phyloP scores from a whole-genome alignment of 2,113 vertebrate species.

The Melanocharis versteri region DNA sequence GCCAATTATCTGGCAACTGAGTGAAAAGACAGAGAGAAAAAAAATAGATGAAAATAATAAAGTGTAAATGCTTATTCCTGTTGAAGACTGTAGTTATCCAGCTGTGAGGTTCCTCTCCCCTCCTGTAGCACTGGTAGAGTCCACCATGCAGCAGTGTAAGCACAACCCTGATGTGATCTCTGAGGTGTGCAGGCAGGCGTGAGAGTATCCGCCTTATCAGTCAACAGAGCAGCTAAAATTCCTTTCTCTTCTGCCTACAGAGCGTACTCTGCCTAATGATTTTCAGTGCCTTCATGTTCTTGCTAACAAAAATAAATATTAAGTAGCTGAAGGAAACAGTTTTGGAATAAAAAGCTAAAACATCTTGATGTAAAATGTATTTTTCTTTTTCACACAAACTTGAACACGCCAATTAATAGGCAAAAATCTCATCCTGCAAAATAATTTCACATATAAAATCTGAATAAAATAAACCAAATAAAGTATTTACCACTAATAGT shows the following conservation, averaged over 20 bases:
- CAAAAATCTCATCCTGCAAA: not conserved
- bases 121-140: not conserved
- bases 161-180: not conserved
- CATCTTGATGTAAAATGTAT: not conserved
- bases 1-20: not conserved
- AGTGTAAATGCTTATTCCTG: not conserved
- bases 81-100: not conserved
- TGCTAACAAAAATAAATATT: not conserved
- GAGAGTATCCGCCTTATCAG: not conserved
- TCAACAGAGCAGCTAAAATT: not conserved
- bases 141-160: rapidly evolving
- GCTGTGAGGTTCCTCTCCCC: not conserved
- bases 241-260: not conserved
- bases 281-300: not conserved
- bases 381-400: not conserved
- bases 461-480: not conserved
- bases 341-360: not conserved
- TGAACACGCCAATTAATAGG: not conserved
- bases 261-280: not conserved
- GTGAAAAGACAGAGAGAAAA: not conserved
- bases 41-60: not conserved
- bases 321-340: not conserved
- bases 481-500: not conserved
- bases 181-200: not conserved
- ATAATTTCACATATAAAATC: not conserved